phyloP scores from a whole-genome alignment of 2,797 vertebrate species.

The Chaetophractus vellerosus region DNA sequence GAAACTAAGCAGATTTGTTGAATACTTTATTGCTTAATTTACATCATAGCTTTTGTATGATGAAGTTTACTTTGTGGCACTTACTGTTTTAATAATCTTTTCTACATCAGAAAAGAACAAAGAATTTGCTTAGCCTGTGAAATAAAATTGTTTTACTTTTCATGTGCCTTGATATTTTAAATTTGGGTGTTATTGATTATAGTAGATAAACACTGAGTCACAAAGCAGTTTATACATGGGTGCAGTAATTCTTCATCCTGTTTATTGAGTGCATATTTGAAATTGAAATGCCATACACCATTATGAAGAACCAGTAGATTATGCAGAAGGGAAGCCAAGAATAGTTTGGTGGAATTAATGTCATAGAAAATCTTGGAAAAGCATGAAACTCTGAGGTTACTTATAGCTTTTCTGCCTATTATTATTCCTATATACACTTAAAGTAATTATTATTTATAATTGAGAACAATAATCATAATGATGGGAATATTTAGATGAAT shows the following conservation, averaged over 20 bases:
- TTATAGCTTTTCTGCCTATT: not conserved
- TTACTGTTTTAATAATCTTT: slow-evolving; percentile 72
- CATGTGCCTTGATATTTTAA: slow-evolving; percentile 1
- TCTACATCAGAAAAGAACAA: slow-evolving; percentile 70
- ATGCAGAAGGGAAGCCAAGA: slow-evolving; percentile 58
- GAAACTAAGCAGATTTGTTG: slow-evolving; percentile 77
- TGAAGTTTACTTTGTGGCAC: slow-evolving; percentile 64
- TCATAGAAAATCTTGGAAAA: slow-evolving; percentile 62
- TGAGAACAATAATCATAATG: not conserved
- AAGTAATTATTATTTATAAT: slow-evolving; percentile 29
- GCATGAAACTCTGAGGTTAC: not conserved
- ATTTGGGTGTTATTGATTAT: slow-evolving; percentile 74
- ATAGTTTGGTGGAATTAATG: slow-evolving; percentile 10
- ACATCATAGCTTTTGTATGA: not conserved
- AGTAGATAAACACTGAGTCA: slow-evolving; percentile 72
- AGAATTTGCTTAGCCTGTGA: slow-evolving; percentile 67
- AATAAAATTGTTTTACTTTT: slow-evolving; percentile 79
- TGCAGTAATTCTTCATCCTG: slow-evolving; percentile 75
- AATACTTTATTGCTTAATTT: slow-evolving; percentile 65
- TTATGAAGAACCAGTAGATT: slow-evolving; percentile 69
- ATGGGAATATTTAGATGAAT: slow-evolving; percentile 13
- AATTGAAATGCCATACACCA: slow-evolving; percentile 71
- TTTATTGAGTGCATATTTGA: slow-evolving; percentile 75
- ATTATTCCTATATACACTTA: not conserved
- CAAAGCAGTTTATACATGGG: slow-evolving; percentile 69